Conservation (phyloP, 2,797 vertebrate genomes). For the Myotis daubentonii region DNA sequence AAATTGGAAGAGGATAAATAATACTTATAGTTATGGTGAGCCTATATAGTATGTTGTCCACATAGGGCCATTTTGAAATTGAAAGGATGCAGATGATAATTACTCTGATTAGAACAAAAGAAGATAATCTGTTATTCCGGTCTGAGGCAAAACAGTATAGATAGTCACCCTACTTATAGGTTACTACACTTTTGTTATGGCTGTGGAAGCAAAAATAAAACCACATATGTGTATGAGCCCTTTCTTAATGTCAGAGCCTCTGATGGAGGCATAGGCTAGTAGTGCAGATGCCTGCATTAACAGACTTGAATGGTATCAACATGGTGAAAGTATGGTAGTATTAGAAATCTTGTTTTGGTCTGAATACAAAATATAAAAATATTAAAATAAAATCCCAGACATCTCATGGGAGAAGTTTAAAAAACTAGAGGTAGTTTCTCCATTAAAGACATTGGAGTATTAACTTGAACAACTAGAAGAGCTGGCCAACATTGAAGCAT, state of each 20-base stretch:
- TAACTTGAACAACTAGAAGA: neutral
- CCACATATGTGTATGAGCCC: neutral
- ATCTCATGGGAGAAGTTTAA: neutral
- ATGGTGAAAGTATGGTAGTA: neutral
- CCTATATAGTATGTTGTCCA: neutral
- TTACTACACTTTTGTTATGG: neutral
- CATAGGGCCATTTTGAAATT: neutral
- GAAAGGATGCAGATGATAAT: neutral
- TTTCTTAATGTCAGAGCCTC: neutral
- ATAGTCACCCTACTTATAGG: neutral
- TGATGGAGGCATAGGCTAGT: neutral
- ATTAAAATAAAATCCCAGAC: neutral
- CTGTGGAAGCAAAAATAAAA: neutral
- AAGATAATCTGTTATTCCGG: neutral
- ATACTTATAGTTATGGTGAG: too few species aligned
- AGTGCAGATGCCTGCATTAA: neutral
- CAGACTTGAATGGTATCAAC: neutral
- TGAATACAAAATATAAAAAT: neutral
- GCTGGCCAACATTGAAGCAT: neutral
- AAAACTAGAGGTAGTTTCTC: neutral
- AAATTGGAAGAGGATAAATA: neutral
- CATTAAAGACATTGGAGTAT: neutral
- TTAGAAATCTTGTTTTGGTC: neutral
- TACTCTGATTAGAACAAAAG: neutral
- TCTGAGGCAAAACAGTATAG: neutral